Conservation (phyloP, 2,113 vertebrate genomes). For the Bothrops jararaca region DNA sequence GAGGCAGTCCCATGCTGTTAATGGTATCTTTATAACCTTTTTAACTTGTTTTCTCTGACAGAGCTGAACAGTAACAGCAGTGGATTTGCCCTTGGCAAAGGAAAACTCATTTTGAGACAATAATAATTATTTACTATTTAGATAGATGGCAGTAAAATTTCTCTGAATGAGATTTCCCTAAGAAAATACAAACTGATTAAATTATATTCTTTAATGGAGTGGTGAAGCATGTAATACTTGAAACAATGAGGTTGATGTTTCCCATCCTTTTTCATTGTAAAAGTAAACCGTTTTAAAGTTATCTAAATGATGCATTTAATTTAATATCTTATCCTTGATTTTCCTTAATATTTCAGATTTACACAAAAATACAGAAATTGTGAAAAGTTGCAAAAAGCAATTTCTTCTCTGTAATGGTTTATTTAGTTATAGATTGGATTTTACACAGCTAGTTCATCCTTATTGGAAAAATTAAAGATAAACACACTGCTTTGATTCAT, state of each 20-base stretch:
- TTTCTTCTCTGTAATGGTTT: not conserved
- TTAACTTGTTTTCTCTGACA: slow-evolving; percentile 75
- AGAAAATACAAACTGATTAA: slow-evolving; percentile 82
- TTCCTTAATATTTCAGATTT: accelerated
- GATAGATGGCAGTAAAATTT: slow-evolving; percentile 80
- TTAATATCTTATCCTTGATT: not conserved
- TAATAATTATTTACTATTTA: slow-evolving; percentile 87
- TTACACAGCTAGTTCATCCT: not conserved
- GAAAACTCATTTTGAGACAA: slow-evolving; percentile 75
- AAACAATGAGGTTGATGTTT: slow-evolving; percentile 57
- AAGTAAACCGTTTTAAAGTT: slow-evolving; percentile 10
- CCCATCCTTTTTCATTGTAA: slow-evolving; percentile 46
- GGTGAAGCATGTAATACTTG: slow-evolving; percentile 73
- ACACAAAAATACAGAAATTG: not conserved
- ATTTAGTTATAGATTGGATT: not conserved
- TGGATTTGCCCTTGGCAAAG: slow-evolving; percentile 79
- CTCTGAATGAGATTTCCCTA: slow-evolving; percentile 80
- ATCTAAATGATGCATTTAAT: slow-evolving; percentile 27
- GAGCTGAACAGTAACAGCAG: slow-evolving; percentile 69
- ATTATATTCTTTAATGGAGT: slow-evolving; percentile 88
- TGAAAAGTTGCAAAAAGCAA: not conserved
- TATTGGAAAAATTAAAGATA: not conserved
- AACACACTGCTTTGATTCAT: not conserved
- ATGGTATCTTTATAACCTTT: slow-evolving; percentile 80
- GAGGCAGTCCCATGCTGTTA: slow-evolving; percentile 72